Percentiles rank a stretch among this genome's conserved stretches.
Conservation (phyloP, 1,140 invertebrate species). For the Drosophila nikananu region DNA sequence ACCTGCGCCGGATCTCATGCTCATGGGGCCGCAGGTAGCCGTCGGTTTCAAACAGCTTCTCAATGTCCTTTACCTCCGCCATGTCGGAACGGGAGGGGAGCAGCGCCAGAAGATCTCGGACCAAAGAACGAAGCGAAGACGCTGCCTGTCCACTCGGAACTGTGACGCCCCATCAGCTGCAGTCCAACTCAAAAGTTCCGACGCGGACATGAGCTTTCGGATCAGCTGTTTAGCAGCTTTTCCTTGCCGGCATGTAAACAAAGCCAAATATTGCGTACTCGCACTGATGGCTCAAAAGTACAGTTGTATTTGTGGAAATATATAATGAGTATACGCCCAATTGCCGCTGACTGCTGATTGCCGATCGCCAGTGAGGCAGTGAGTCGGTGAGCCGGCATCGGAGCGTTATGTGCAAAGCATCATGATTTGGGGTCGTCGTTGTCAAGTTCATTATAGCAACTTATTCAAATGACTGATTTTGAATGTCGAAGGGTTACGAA, state of each 20-base stretch:
- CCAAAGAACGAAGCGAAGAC: constrained; percentile 40
- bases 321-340: constrained; percentile 31
- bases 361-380: background rate
- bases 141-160: constrained; percentile 59
- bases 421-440: constrained; percentile 26
- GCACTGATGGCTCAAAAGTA: constrained; percentile 16
- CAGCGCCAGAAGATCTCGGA: constrained; percentile 17
- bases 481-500: constrained; percentile 45
- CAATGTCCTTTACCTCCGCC: constrained; percentile 90
- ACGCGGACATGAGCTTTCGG: constrained; percentile 47
- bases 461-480: constrained; percentile 7
- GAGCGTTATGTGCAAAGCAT: constrained; percentile 27
- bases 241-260: constrained; percentile 37
- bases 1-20: constrained; percentile 95
- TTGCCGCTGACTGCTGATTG: constrained; percentile 21
- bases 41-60: constrained; percentile 92
- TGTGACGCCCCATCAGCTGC: constrained; percentile 44
- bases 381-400: constrained; percentile 32
- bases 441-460: constrained; percentile 27
- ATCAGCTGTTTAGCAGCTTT: constrained; percentile 55
- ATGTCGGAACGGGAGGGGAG: constrained; percentile 43
- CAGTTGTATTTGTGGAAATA: background rate
- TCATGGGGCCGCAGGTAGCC: constrained; percentile 94
- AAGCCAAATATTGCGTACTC: constrained; percentile 56
- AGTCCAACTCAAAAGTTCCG: constrained; percentile 60